These are phyloP conservation scores for Palythoa grandis DNA, from an alignment of 92 coral and sea anemone genomes.

Conservation along the genomic window DNA sequence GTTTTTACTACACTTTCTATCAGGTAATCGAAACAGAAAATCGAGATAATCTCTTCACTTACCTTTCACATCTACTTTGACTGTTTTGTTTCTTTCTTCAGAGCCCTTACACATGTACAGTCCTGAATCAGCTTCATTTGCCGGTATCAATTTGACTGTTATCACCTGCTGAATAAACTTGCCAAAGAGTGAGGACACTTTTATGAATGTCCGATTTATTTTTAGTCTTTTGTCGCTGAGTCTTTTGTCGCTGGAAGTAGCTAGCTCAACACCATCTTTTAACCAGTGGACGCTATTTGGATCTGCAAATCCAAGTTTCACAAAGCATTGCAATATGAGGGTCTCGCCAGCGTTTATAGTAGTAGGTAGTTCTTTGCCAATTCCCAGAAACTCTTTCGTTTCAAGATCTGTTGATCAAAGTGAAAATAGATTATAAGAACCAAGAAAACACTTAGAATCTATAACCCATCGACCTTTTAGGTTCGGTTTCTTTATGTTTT, in stretches of 20 bases:
- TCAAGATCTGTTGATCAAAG: constrained; percentile 4
- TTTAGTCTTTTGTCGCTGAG: not conserved
- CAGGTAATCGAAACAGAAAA: no score
- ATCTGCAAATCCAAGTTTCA: constrained; percentile 9
- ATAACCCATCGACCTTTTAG: not conserved
- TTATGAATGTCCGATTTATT: not conserved
- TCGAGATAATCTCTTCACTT: not conserved
- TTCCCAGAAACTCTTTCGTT: not conserved
- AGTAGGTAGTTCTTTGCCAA: not conserved
- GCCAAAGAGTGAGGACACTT: constrained; percentile 6
- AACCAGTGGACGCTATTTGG: constrained; percentile 10
- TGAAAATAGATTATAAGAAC: not conserved
- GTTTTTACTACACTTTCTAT: no score
- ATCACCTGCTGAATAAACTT: constrained; percentile 4
- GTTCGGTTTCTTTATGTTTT: not conserved
- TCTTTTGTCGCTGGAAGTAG: not conserved
- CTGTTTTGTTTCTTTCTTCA: not conserved
- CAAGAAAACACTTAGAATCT: not conserved
- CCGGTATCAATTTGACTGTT: not conserved
- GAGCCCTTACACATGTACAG: constrained; percentile 6
- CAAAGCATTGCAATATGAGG: constrained; percentile 19
- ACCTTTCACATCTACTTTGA: constrained; percentile 22
- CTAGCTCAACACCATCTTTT: constrained; percentile 5
- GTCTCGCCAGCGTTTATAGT: constrained; percentile 1
- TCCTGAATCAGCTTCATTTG: constrained; percentile 16